phyloP scores from a whole-genome alignment of 92 coral and sea anemone species.

The Phenganax marumi region DNA sequence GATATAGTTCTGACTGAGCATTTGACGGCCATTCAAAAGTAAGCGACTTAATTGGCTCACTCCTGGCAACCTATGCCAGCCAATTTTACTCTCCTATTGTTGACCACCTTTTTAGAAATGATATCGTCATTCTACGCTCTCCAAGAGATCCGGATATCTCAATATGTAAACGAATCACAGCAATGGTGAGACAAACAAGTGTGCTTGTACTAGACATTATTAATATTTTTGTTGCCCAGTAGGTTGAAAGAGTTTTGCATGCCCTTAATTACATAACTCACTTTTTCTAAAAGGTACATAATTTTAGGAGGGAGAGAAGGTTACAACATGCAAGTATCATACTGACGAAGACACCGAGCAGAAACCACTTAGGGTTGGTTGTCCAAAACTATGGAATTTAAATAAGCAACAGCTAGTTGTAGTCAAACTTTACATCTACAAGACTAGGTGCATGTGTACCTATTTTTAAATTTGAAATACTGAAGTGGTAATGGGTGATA shows the following conservation, averaged over 20 bases:
- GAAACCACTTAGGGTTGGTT: neutral
- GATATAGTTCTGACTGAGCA: constrained; percentile 84
- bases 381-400: no score
- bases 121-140: constrained; percentile 84
- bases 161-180: constrained; percentile 83
- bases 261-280: neutral
- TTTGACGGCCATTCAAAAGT: constrained; percentile 60
- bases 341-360: neutral
- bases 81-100: neutral
- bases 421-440: neutral
- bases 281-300: no score
- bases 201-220: neutral
- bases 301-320: constrained; percentile 48
- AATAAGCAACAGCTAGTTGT: no score
- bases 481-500: neutral
- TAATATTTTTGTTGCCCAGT: neutral
- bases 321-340: constrained; percentile 16
- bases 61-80: neutral
- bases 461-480: neutral
- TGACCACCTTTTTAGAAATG: constrained; percentile 59
- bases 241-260: neutral
- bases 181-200: constrained; percentile 61
- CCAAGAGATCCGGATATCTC: constrained; percentile 75
- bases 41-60: neutral
- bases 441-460: constrained; percentile 7